A percentile compares a stretch with the other conserved stretches of the same genome.
Evolutionary conservation across 30 jellyfish, hydroid and myxozoan genomes (phyloP).

Genomic region (Pelagia noctiluca): DNA sequence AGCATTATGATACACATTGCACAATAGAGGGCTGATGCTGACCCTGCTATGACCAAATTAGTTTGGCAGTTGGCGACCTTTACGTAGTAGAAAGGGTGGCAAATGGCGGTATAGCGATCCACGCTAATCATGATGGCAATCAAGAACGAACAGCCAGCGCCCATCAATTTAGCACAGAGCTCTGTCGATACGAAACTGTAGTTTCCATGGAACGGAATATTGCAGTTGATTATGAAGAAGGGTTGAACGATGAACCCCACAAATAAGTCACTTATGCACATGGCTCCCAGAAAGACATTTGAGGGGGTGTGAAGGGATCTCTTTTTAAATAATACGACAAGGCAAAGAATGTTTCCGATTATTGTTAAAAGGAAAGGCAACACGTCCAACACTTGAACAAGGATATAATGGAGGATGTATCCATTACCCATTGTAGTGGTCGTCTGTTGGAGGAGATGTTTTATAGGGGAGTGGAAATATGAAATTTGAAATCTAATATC

Average conservation of each 20-base stretch:
- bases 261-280: background rate
- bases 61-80: background rate
- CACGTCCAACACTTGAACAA: no score
- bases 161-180: no score
- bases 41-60: background rate
- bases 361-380: no score
- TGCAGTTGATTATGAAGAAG: background rate
- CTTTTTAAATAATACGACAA: background rate
- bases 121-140: background rate
- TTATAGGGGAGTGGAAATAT: no score
- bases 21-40: background rate
- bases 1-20: no score
- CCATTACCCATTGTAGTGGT: no score
- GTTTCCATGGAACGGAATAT: no score
- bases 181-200: no score
- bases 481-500: no score
- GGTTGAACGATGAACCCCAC: slow-evolving; percentile 7
- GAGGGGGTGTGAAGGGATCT: background rate
- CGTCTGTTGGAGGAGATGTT: no score
- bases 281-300: slow-evolving; percentile 2
- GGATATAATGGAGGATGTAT: no score
- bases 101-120: background rate
- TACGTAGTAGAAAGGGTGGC: background rate
- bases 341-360: background rate
- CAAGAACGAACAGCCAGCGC: no score